Evolutionary conservation across 2,888 invertebrate species (phyloP), one percentile per base, ranked within the genome.

Genomic region (Lymantria monacha): DNA sequence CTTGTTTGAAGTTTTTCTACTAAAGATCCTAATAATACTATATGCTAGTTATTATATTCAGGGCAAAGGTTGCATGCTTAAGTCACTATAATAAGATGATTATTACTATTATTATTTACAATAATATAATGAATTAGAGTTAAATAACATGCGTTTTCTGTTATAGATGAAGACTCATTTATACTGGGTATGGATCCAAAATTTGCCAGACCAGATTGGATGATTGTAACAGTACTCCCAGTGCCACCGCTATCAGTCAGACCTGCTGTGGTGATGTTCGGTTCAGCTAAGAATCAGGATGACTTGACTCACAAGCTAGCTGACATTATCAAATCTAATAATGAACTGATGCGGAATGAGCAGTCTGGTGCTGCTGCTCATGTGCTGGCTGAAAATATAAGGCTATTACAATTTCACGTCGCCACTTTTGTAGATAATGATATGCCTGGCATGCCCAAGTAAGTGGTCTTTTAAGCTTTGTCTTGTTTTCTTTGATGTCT

Each of bases 221-320:
- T 99, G 99, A 96, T 99, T 61, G 94, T 98, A 7, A 99, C 99
- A 1, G 98, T 98, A 10, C 84, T 99, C 54, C 99, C 99, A 0
- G 99, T 99, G 0, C 99, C 99, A 0, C 99, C 99, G 3, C 87
- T 99, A 22, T 95, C 97, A 0, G 99, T 99, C 0, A 93, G 99
- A 60, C 99, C 99, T 0, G 99, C 99, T 48, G 99, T 99, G 7
- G 98, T 99, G 9, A 99, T 99, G 97, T 97, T 97, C 85, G 99
- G 99, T n/a, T 97, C 99, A 0, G 99, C 99, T 0, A 96, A 97
- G 80, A 99, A 99, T 93, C 95, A 98, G 90, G 99, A 99, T 79
- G 99, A 99, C 93, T 94, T 99, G 72, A 99, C 99, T 0, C 99
- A 99, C 87, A 99, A 99, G 89, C 91, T 99, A 50, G 95, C 99